Base-by-base conservation (phyloP, 1,140 invertebrate species). In the Galleria mellonella region DNA sequence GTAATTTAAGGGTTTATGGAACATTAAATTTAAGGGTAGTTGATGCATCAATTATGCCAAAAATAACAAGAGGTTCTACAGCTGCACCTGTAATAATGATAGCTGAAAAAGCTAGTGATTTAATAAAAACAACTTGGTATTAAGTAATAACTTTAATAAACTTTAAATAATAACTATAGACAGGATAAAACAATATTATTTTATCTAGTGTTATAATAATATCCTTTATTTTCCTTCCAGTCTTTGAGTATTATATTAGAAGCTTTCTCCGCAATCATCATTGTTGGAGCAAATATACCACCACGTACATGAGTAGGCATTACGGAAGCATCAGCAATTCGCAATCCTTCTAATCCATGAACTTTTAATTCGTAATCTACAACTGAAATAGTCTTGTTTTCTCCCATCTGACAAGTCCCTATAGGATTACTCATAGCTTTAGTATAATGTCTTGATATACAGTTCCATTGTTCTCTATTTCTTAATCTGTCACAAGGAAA, bases 41-140 rank as follows among this genome's bases (percentile, higher is more conserved):
- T 0, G 94, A 96, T 76, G 90, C 90, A 28, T 94, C 93, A 27
- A 87, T 96, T 0, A 94, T 96, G 72, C 94, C 94, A 0, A 83
- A 83, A 10, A 87, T 94, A 31, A 87, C 92, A 0, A 88, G 88
- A 32, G 93, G 91, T 1, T 93, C 95, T 51, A 90, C 92, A 0
- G 92, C 91, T 49, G 93, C 92, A 0, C 89, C 91, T 0, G 89
- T 92, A 5, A 89, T 91, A 43, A 97, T 97, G 96, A 92, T 98
- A 45, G 96, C 90, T 0, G 96, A 98, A 83, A 95, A 95, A 72
- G 93, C 90, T 0, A 91, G 94, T 7, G 94, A 96, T 73, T 87
- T 97, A 78, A 95, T 97, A 37, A 93, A 93, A 76, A 76, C 87
- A 43, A 72, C 85, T 51, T 92, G 91, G 91, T 77, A 83, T 58